Conservation (phyloP, 2,113 vertebrate genomes). For the Catharus minimus region DNA sequence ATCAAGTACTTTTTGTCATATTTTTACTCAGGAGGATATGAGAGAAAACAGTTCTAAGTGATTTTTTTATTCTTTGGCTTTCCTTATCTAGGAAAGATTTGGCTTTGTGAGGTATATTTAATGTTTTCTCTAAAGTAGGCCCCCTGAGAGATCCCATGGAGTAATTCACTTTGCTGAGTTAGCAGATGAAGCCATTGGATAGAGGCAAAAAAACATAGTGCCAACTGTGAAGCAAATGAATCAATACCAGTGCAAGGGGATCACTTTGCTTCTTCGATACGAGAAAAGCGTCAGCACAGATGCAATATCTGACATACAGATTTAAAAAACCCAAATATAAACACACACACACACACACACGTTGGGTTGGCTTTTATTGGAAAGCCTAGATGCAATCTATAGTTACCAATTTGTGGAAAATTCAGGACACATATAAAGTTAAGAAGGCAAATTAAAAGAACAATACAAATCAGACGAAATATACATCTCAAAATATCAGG, state of each 20-base stretch:
- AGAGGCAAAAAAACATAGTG: background rate
- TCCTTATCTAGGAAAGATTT: conserved; percentile 19
- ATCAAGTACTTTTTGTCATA: conserved; percentile 64
- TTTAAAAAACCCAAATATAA: conserved; percentile 61
- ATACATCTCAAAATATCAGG: conserved; percentile 85
- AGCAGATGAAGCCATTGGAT: conserved; percentile 41
- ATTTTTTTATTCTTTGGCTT: background rate
- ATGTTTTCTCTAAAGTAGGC: conserved; percentile 60
- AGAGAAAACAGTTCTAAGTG: conserved; percentile 11
- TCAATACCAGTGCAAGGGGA: background rate
- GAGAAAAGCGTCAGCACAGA: background rate
- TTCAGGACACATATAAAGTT: conserved; percentile 86
- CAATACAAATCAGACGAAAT: conserved; percentile 85
- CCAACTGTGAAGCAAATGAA: conserved; percentile 29
- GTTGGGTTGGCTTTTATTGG: conserved; percentile 85
- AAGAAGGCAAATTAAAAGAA: conserved; percentile 84
- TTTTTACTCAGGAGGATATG: conserved; percentile 44
- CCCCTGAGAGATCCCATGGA: conserved; percentile 43
- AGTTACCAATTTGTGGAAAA: conserved; percentile 84
- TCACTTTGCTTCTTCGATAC: background rate
- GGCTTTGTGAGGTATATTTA: conserved; percentile 43
- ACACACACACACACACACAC: conserved; percentile 56
- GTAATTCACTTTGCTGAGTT: conserved; percentile 42
- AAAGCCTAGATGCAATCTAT: conserved; percentile 85
- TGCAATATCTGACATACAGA: conserved; percentile 14